A percentile compares a stretch with the other conserved stretches of the same genome.
Evolutionary conservation across 37 sponge, comb jelly and placozoan species (phyloP).

Genomic region (Beroe ovata): DNA sequence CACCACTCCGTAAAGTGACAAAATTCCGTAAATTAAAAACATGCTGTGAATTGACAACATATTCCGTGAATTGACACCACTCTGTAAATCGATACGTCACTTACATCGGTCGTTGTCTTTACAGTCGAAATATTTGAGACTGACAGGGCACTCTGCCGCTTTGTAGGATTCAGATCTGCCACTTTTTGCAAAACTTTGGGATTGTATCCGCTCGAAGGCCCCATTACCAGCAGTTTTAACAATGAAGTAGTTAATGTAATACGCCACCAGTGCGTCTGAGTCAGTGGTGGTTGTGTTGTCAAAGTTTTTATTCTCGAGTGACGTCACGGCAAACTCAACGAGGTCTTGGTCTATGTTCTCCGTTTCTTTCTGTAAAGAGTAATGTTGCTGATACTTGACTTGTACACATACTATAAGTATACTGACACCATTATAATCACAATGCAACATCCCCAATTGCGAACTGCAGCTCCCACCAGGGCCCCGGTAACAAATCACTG

Average conservation of each 20-base stretch:
- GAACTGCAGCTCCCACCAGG: no score
- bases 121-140: constrained; percentile 27
- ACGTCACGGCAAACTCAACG: constrained; percentile 12
- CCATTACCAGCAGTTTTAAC: constrained; percentile 22
- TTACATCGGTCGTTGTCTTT: not conserved
- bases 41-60: no score
- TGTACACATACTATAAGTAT: no score
- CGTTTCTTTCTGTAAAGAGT: constrained; percentile 60
- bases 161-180: not conserved
- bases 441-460: no score
- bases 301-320: not conserved
- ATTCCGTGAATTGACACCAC: no score
- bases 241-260: constrained; percentile 41
- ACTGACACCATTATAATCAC: no score
- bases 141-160: constrained; percentile 26
- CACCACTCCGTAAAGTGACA: no score
- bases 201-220: constrained; percentile 50
- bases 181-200: not conserved
- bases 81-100: not conserved
- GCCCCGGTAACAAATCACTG: no score
- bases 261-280: not conserved
- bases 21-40: no score
- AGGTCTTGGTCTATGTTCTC: constrained; percentile 33
- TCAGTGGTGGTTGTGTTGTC: not conserved
- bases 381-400: no score